phyloP scores from a whole-genome alignment of 35 echinoderm and acorn worm species.

The Apostichopus parvimensis region DNA sequence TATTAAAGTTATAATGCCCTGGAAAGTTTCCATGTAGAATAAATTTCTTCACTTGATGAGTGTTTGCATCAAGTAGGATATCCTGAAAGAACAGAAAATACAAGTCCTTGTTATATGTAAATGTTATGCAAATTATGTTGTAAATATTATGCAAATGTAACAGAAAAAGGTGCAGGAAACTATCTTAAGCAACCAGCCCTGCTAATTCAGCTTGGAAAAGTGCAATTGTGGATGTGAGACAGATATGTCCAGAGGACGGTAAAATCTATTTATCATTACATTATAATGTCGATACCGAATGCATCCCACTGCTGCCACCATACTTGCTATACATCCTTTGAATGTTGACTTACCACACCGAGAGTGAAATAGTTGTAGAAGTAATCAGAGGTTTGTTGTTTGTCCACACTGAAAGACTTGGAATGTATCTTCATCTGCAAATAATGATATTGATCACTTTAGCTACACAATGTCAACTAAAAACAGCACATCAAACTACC shows the following conservation, averaged over 20 bases:
- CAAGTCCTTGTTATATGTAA: no score
- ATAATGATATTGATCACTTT: not conserved
- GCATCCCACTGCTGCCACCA: not conserved
- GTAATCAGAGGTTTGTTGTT: constrained; percentile 93
- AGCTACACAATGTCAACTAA: no score
- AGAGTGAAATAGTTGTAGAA: constrained; percentile 99
- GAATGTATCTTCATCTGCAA: constrained; percentile 99
- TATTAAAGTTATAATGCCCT: constrained; percentile 98
- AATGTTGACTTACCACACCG: constrained; percentile 79
- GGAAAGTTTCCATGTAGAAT: constrained; percentile 93
- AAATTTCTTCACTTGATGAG: constrained; percentile 94
- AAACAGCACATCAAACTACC: no score
- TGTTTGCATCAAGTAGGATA: constrained; percentile 90
- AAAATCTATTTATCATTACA: no score
- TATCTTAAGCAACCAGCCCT: no score
- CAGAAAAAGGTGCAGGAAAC: no score
- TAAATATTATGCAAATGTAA: no score
- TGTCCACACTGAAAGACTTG: constrained; percentile 80
- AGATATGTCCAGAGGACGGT: no score
- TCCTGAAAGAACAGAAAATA: constrained; percentile 62
- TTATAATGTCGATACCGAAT: no score
- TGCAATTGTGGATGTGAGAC: no score
- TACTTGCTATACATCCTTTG: not conserved
- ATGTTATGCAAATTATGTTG: no score
- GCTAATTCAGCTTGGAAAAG: no score